Percentiles rank a stretch among this genome's conserved stretches.
phyloP scores from a whole-genome alignment of 1,140 invertebrate genomes.

The Orchestia grillus region DNA sequence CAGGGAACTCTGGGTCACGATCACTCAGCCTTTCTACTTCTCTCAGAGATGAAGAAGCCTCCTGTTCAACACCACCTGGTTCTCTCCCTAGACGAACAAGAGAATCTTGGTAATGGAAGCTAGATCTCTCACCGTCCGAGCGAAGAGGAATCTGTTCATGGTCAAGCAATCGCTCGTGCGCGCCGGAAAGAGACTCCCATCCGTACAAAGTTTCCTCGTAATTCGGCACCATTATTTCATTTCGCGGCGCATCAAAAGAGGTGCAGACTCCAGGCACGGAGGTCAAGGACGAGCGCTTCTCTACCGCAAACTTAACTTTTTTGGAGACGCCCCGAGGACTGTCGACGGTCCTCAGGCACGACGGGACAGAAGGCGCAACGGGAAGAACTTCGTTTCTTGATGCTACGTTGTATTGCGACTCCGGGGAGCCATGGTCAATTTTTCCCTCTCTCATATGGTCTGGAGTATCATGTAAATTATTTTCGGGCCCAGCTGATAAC shows the following conservation, averaged over 20 bases:
- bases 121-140: not conserved
- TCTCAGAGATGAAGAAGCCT: not conserved
- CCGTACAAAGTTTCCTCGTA: not conserved
- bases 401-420: not conserved
- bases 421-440: not conserved
- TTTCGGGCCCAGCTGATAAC: not conserved
- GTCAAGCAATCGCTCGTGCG: not conserved
- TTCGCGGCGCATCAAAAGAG: not conserved
- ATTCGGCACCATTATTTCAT: not conserved
- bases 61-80: not conserved
- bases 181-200: not conserved
- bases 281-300: not conserved
- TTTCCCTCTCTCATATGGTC: not conserved
- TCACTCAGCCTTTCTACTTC: not conserved
- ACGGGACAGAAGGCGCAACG: not conserved
- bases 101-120: not conserved
- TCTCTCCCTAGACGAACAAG: not conserved
- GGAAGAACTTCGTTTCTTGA: not conserved
- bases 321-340: conserved; percentile 12
- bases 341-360: not conserved
- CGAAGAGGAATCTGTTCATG: not conserved
- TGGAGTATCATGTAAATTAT: not conserved
- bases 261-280: not conserved
- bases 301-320: conserved; percentile 26
- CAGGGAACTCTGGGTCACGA: not conserved